Evolutionary conservation across 2,113 vertebrate species (phyloP).

Genomic region (Micromys minutus): DNA sequence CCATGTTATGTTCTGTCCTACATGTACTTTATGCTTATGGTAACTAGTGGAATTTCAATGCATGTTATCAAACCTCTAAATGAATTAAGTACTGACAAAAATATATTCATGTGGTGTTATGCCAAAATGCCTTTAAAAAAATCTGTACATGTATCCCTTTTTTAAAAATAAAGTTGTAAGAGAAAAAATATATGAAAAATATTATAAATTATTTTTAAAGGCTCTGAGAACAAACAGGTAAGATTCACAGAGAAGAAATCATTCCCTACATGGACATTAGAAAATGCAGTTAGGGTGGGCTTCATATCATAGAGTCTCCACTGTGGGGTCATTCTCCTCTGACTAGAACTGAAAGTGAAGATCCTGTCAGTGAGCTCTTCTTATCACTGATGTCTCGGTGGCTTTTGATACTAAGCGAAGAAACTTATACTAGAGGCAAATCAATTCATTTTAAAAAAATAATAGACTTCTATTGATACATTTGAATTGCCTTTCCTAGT

Average conservation of each 20-base stretch:
- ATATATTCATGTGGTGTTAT: too few species aligned
- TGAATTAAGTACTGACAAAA: too few species aligned
- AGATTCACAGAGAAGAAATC: neutral
- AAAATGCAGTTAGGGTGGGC: neutral
- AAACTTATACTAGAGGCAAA: conserved; percentile 62
- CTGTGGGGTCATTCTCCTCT: conserved; percentile 32
- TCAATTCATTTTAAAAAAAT: conserved; percentile 60
- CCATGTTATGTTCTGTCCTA: too few species aligned
- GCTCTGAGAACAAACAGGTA: accelerated
- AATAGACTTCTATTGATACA: conserved; percentile 71
- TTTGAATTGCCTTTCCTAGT: conserved; percentile 76
- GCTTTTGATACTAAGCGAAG: conserved; percentile 53
- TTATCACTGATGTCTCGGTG: conserved; percentile 37
- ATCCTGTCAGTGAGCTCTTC: conserved; percentile 47
- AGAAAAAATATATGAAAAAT: neutral
- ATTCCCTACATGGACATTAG: neutral
- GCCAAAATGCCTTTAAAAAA: too few species aligned
- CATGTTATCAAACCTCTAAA: too few species aligned
- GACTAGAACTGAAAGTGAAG: neutral
- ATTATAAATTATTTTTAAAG: neutral
- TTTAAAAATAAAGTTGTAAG: too few species aligned
- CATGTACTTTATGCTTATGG: too few species aligned
- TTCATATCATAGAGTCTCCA: neutral
- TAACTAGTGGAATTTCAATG: too few species aligned
- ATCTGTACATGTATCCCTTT: too few species aligned